Conservation (phyloP, 2,113 vertebrate genomes). For the Thinocorus orbignyianus region DNA sequence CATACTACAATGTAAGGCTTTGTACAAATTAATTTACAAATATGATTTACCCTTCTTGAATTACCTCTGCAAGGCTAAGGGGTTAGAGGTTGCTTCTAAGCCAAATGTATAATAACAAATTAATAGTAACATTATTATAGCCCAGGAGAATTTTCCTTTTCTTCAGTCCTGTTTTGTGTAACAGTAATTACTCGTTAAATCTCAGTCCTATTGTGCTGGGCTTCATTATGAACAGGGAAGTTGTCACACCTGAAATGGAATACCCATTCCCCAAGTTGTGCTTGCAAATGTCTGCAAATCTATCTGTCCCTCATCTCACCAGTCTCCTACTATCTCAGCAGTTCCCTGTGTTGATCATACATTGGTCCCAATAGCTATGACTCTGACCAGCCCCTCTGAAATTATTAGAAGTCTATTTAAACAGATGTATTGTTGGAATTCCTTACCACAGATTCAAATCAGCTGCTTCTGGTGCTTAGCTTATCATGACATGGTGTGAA, state of each 20-base stretch:
- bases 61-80: neutral
- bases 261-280: neutral
- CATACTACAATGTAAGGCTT: neutral
- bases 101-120: neutral
- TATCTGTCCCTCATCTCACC: accelerated
- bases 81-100: neutral
- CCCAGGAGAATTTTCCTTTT: neutral
- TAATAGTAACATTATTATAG: neutral
- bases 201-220: neutral
- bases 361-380: neutral
- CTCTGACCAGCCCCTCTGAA: neutral
- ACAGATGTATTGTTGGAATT: neutral
- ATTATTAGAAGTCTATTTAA: neutral
- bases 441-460: neutral
- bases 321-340: neutral
- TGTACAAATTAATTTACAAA: neutral
- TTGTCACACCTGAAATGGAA: neutral
- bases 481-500: neutral
- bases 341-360: neutral
- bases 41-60: neutral
- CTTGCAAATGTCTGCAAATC: neutral
- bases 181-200: neutral
- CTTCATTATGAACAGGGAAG: neutral
- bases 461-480: neutral
- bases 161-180: neutral